Percentiles rank a stretch among this genome's conserved stretches.
These are phyloP conservation scores for Drosophila ochracea DNA, from an alignment of 2,888 invertebrate genomes.

Conservation along the genomic window DNA sequence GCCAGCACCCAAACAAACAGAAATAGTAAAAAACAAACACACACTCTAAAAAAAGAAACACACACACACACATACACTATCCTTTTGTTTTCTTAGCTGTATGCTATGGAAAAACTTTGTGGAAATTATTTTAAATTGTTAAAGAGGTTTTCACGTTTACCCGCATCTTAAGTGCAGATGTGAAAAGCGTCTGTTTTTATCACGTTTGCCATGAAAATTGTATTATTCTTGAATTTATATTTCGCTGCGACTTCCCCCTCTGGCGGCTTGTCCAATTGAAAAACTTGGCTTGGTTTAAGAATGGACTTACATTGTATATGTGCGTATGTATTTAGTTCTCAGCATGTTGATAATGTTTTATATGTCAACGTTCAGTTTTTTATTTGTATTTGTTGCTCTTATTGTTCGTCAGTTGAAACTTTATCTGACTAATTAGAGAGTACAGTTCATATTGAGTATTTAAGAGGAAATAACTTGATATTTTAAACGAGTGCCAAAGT, in stretches of 20 bases:
- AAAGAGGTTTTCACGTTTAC: slow-evolving; percentile 18
- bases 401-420: background rate
- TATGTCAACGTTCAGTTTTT: background rate
- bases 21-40: slow-evolving; percentile 20
- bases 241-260: background rate
- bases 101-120: slow-evolving; percentile 39
- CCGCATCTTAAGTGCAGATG: slow-evolving; percentile 11
- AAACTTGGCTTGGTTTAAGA: background rate
- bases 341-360: background rate
- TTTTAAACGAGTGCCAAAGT: background rate
- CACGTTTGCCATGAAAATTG: slow-evolving; percentile 22
- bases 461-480: background rate
- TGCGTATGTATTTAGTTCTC: background rate
- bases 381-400: background rate
- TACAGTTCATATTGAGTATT: background rate
- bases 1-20: slow-evolving; percentile 47
- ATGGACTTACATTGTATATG: background rate
- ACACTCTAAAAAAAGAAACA: background rate
- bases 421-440: background rate
- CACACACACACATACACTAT: slow-evolving; percentile 18
- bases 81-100: slow-evolving; percentile 21
- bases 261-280: background rate
- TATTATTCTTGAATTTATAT: slow-evolving; percentile 26
- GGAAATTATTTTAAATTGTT: slow-evolving; percentile 62
- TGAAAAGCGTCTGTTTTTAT: slow-evolving; percentile 20